Evolutionary conservation across 2,888 invertebrate species (phyloP), one percentile per base, ranked within the genome.

Genomic region (Drosophila tanythrix): DNA sequence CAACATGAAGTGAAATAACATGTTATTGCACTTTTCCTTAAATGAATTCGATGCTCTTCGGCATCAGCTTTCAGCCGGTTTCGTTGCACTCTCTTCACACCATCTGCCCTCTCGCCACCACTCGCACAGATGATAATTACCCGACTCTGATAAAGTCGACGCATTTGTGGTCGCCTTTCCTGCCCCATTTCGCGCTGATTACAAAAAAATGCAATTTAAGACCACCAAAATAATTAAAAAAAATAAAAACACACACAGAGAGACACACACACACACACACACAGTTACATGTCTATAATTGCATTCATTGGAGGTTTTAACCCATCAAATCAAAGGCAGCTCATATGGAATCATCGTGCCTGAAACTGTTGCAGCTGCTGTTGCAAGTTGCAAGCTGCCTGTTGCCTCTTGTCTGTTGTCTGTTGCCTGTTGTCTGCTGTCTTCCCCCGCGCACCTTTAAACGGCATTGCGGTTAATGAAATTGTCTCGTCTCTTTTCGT

Each of bases 211-310:
- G 83, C 88, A 83, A 81, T 87, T 87, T 78, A 76, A 78, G 82
- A 78, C 89, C 89, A 74, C 88, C 87, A 85, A 87, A 87, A 87
- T 89, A 83, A 87, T 89, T 87, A 79, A 85, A 87, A 74, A 77
- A 82, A 58, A 50, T 43, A 62, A 1, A 31, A 5, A 35, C 35
- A 55, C 66, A 31, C 43, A 51, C 15, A 52, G 3, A 25, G 2
- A 40, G 0, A 21, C 5, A 43, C 40, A 40, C 15, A 33, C 35
- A 33, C 33, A 48, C 29, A 53, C 33, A 61, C 61, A 57, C 29
- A 65, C 29, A 40, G 15, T 6, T 5, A 48, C 25, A 40, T 7
- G 6, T 18, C 25, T 27, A 38, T 27, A 56, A 15, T 15, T n/a
- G 13, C 4, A 21, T 50, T n/a, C 4, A 63, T 57, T 52, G 33